These are phyloP conservation scores for Centropus bengalensis DNA, from an alignment of 2,113 vertebrate genomes.

Conservation along the genomic window DNA sequence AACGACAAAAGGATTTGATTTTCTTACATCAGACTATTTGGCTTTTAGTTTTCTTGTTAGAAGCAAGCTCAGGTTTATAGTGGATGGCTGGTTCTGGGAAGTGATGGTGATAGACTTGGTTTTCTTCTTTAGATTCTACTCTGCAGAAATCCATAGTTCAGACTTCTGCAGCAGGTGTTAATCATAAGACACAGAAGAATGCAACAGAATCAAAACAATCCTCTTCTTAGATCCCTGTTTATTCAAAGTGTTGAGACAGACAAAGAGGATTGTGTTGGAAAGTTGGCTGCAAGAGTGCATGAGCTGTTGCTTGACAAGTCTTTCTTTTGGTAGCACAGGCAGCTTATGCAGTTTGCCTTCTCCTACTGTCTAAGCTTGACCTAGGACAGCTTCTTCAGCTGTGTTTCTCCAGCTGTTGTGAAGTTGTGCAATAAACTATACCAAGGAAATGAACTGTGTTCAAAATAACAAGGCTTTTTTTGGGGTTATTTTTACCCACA, in stretches of 20 bases:
- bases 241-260: background rate
- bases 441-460: background rate
- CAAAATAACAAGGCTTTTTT: background rate
- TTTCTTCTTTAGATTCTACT: background rate
- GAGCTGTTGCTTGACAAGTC: background rate
- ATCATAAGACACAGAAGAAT: background rate
- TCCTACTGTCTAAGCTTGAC: background rate
- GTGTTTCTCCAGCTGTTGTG: background rate
- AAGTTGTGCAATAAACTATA: slow-evolving; percentile 5
- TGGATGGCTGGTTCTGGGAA: background rate
- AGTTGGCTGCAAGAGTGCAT: background rate
- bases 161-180: slow-evolving; percentile 18
- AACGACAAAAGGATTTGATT: background rate
- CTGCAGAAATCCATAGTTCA: background rate
- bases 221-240: slow-evolving; percentile 7
- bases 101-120: background rate
- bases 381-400: background rate
- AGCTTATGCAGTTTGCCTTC: background rate
- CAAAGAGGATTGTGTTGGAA: background rate
- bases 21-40: background rate
- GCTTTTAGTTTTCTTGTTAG: background rate
- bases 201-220: slow-evolving; percentile 6
- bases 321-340: background rate
- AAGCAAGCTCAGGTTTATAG: background rate
- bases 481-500: background rate